Evolutionary conservation across 2,797 vertebrate species (phyloP).

Genomic region (Schizopygopsis malacanthus): DNA sequence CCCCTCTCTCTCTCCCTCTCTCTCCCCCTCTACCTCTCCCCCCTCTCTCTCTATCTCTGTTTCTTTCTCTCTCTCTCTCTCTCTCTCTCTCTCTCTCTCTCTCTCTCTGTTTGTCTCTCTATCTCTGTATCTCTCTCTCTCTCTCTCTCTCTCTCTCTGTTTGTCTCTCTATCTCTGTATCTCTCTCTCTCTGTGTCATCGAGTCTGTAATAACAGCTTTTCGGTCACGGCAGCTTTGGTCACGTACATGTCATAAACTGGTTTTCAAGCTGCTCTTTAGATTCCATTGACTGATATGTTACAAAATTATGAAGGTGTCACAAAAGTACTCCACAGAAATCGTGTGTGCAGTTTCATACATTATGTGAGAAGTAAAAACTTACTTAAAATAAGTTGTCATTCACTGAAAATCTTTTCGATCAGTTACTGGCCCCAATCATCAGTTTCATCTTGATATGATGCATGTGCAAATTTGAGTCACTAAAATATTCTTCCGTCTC

Average conservation of each 20-base stretch:
- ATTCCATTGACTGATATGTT: neutral
- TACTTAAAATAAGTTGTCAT: neutral
- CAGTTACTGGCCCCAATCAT: neutral
- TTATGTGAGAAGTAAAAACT: neutral
- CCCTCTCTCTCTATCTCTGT: too few relatives aligned
- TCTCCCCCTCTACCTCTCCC: too few relatives aligned
- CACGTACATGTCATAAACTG: neutral
- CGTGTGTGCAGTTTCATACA: neutral
- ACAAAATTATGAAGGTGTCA: neutral
- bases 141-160: too few relatives aligned
- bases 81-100: too few relatives aligned
- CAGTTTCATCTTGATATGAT: neutral
- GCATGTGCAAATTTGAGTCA: neutral
- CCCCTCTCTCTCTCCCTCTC: too few relatives aligned
- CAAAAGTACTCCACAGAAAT: neutral
- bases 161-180: too few relatives aligned
- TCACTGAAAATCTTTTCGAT: neutral
- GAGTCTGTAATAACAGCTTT: constrained; percentile 3
- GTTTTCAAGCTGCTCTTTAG: neutral
- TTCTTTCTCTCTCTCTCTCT: too few relatives aligned
- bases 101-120: too few relatives aligned
- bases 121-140: too few relatives aligned
- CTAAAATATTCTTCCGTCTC: neutral
- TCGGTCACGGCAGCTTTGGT: neutral
- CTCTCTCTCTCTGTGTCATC: neutral